Base-by-base conservation (phyloP, 2,113 vertebrate genomes). In the Anthoscopus minutus region DNA sequence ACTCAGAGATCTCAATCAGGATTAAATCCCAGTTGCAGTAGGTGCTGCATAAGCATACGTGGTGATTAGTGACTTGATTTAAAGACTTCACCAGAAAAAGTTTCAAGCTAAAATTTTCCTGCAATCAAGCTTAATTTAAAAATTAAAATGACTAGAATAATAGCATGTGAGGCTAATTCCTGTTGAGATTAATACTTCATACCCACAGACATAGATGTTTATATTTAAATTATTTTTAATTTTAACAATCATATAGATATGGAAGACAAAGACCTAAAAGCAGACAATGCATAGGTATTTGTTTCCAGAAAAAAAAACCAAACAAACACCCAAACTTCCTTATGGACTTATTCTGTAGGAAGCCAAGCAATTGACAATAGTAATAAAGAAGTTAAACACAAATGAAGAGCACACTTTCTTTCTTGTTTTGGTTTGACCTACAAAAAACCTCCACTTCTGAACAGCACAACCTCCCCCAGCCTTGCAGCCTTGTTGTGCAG, bases 21-120 rank as follows among this genome's bases (percentile, higher is more conserved):
- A 89, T 35, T 66, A 71, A 83, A 77, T 88, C 85, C 89, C 72
- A 86, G 82, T 93, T 97, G 82, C 72, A 71, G 76, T 81, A 93
- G 79, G 56, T 93, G 76, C 94, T 93, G 89, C 51, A 21, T 44
- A 73, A 95, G 54, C 58, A 33, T 54, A 44, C 16, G 4, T 71
- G 67, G 64, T 54, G 85, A 81, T 54, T 65, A 80, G 25, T 58
- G 89, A 18, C 66, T 88, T 54, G 30, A 47, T 85, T 91, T 58
- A 50, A 87, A 64, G 57, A 21, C 89, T 94, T 88, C 45, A 47
- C 17, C 58, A 76, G 54, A 81, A 94, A 83, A 82, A 85, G 61
- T 84, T 88, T 77, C 64, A 51, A 62, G 31, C n/a, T 45, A 33
- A 82, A 76, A 66, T 73, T 93, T 77, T 87, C 65, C 74, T 61